Percentiles rank a stretch among this genome's conserved stretches.
These are phyloP conservation scores for Aethes cnicana DNA, from an alignment of 2,888 invertebrate species.

Conservation along the genomic window DNA sequence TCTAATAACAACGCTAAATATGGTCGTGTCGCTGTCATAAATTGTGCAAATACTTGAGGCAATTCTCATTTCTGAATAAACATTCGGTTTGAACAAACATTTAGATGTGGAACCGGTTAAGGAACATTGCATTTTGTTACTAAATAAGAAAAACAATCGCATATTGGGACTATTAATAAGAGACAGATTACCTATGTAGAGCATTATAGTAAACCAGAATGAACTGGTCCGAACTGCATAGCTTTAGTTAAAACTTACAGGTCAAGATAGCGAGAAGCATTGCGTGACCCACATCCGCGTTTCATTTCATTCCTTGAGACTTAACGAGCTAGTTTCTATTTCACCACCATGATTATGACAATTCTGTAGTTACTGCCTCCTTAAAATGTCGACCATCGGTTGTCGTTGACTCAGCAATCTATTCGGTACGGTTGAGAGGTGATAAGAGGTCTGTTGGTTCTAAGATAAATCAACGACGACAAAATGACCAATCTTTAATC, in stretches of 20 bases:
- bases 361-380: too few relatives aligned
- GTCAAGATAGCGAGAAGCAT: conserved; percentile 12
- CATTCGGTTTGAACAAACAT: conserved; percentile 7
- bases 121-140: conserved; percentile 10
- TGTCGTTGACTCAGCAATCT: too few relatives aligned
- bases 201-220: conserved; percentile 9
- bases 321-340: conserved; percentile 4
- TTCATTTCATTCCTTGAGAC: conserved; percentile 23
- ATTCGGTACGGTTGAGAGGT: too few relatives aligned
- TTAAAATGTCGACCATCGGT: too few relatives aligned
- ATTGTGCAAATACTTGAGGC: conserved; percentile 7
- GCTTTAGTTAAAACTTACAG: conserved; percentile 17
- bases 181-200: neutral
- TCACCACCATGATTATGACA: too few relatives aligned
- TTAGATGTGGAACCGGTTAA: conserved; percentile 13
- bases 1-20: conserved; percentile 7
- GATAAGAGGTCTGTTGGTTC: too few relatives aligned
- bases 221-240: conserved; percentile 12
- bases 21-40: conserved; percentile 12
- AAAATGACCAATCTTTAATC: conserved; percentile 27
- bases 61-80: conserved; percentile 8
- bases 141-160: neutral
- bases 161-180: neutral
- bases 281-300: conserved; percentile 22
- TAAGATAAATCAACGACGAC: conserved; percentile 25